phyloP scores from a whole-genome alignment of 2,113 vertebrate species.

The Cisticola juncidis region DNA sequence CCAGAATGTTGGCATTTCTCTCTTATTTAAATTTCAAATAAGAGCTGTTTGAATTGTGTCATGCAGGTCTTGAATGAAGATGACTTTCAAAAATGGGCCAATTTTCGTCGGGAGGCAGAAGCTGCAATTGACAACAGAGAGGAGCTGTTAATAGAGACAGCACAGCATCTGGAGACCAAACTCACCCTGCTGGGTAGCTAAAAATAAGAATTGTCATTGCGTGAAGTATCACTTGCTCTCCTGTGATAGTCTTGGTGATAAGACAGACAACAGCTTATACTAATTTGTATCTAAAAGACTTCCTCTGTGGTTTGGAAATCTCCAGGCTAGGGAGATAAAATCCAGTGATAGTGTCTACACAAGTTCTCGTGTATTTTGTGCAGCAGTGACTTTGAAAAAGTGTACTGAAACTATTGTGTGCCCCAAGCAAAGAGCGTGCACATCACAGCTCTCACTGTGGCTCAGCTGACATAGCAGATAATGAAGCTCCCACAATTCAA shows the following conservation, averaged over 20 bases:
- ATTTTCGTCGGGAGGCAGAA: constrained; percentile 81
- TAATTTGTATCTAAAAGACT: constrained; percentile 16
- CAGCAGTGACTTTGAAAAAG: neutral
- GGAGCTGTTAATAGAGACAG: constrained; percentile 80
- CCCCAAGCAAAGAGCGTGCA: neutral
- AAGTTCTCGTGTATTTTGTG: neutral
- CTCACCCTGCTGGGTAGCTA: constrained; percentile 84
- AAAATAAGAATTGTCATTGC: constrained; percentile 35
- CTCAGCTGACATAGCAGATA: neutral
- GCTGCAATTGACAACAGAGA: constrained; percentile 82
- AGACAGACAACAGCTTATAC: neutral
- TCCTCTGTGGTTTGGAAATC: neutral
- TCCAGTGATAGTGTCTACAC: neutral
- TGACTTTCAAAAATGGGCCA: constrained; percentile 83
- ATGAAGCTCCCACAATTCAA: neutral
- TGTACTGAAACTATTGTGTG: neutral
- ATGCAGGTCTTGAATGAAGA: constrained; percentile 83
- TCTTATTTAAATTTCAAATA: neutral
- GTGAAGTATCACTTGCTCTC: neutral
- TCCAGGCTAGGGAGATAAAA: neutral
- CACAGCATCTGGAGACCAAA: constrained; percentile 78
- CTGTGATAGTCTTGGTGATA: constrained; percentile 2
- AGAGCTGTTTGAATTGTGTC: neutral
- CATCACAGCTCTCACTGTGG: neutral
- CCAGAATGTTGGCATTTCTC: neutral